A percentile compares a stretch with the other conserved stretches of the same genome.
Evolutionary conservation across 2,113 vertebrate genomes (phyloP).

Genomic region (Xiphophorus maculatus): DNA sequence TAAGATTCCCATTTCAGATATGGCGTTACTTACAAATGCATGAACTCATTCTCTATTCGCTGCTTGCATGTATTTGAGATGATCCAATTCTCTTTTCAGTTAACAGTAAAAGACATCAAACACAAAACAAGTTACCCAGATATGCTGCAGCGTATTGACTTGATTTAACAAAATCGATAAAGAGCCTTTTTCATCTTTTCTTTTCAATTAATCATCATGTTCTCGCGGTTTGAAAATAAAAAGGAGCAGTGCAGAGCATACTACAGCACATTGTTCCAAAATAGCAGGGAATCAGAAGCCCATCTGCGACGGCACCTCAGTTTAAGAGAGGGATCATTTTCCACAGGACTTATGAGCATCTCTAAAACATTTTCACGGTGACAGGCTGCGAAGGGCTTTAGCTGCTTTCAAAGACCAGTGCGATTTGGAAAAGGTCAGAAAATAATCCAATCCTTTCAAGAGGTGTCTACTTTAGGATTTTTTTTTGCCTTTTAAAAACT

Average conservation of each 20-base stretch:
- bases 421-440: slow-evolving; percentile 57
- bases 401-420: slow-evolving; percentile 54
- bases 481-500: slow-evolving; percentile 25
- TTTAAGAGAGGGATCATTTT: slow-evolving; percentile 36
- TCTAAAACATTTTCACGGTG: slow-evolving; percentile 47
- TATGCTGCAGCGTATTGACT: slow-evolving; percentile 24
- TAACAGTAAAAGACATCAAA: slow-evolving; percentile 35
- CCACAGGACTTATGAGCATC: slow-evolving; percentile 29
- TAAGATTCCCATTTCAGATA: slow-evolving; percentile 20
- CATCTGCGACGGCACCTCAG: slow-evolving; percentile 12
- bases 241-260: not conserved
- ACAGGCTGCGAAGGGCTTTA: slow-evolving; percentile 45
- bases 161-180: not conserved
- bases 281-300: slow-evolving; percentile 13
- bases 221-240: not conserved
- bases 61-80: slow-evolving; percentile 38
- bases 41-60: slow-evolving; percentile 46
- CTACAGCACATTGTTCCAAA: not conserved
- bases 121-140: slow-evolving; percentile 38
- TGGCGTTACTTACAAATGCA: slow-evolving; percentile 33
- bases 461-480: slow-evolving; percentile 29
- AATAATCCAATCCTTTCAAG: slow-evolving; percentile 54
- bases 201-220: not conserved
- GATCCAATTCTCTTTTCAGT: slow-evolving; percentile 53
- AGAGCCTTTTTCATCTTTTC: not conserved